Evolutionary conservation across 2,113 vertebrate species (phyloP).

Genomic region (Sialia sialis): DNA sequence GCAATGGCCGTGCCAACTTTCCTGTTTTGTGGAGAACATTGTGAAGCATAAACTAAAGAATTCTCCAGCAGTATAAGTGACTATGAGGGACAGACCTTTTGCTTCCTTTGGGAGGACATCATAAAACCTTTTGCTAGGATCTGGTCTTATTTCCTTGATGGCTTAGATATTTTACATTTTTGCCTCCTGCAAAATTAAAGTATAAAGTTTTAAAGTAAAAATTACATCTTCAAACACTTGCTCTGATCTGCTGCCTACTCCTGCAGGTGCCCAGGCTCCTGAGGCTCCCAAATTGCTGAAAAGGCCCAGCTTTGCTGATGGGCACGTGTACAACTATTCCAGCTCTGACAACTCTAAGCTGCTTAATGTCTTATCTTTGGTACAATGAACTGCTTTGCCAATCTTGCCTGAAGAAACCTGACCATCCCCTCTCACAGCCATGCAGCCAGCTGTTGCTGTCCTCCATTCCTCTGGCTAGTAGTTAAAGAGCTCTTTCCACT

Average conservation of each 20-base stretch:
- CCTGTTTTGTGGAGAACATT: not conserved
- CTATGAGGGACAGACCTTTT: not conserved
- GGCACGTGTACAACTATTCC: not conserved
- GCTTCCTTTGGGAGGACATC: not conserved
- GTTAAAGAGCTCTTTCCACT: not conserved
- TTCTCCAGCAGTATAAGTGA: not conserved
- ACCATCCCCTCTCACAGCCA: not conserved
- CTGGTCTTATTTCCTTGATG: not conserved
- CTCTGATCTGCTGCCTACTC: not conserved
- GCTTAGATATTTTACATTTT: not conserved
- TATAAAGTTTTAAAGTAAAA: not conserved
- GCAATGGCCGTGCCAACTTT: not conserved
- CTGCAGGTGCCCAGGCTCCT: not conserved
- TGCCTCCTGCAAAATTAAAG: not conserved
- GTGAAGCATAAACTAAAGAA: not conserved
- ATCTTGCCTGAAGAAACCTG: not conserved
- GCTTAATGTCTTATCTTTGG: conserved; percentile 36
- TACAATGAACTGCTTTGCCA: not conserved
- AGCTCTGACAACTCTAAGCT: not conserved
- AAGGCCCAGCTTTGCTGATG: not conserved
- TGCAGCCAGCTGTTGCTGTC: not conserved
- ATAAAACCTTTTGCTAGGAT: not conserved
- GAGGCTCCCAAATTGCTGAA: not conserved
- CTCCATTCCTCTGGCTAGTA: not conserved
- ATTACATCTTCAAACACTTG: not conserved